phyloP scores from a whole-genome alignment of 2,888 invertebrate species.

The Eilema depressum region DNA sequence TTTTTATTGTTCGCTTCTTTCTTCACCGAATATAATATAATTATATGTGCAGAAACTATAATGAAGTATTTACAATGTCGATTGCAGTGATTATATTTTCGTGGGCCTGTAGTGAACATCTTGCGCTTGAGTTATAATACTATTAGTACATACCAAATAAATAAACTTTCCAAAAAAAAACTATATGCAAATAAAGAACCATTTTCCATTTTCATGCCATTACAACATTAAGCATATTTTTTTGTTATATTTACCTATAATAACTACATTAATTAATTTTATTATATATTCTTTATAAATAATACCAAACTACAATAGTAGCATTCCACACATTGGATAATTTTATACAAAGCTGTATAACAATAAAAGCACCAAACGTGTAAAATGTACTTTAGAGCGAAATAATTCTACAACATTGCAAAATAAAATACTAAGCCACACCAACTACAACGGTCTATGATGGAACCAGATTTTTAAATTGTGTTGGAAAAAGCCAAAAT shows the following conservation, averaged over 20 bases:
- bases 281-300: constrained; percentile 47
- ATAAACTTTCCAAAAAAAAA: constrained; percentile 56
- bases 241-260: constrained; percentile 38
- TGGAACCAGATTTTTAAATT: constrained; percentile 63
- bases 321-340: constrained; percentile 68
- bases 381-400: constrained; percentile 59
- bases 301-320: constrained; percentile 46
- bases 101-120: constrained; percentile 39
- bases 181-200: constrained; percentile 71
- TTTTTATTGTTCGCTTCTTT: background rate
- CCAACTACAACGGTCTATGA: constrained; percentile 67
- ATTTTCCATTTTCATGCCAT: constrained; percentile 72
- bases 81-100: constrained; percentile 11
- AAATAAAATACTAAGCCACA: constrained; percentile 76
- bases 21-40: background rate
- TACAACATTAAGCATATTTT: constrained; percentile 56
- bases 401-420: constrained; percentile 59
- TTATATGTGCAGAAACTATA: background rate
- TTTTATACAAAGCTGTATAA: constrained; percentile 44
- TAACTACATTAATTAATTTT: constrained; percentile 41
- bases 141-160: constrained; percentile 69
- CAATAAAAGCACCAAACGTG: constrained; percentile 67
- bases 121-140: constrained; percentile 76
- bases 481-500: constrained; percentile 40
- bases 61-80: constrained; percentile 37